phyloP scores from a whole-genome alignment of 1,140 invertebrate species.

The Lordiphosa stackelbergi region DNA sequence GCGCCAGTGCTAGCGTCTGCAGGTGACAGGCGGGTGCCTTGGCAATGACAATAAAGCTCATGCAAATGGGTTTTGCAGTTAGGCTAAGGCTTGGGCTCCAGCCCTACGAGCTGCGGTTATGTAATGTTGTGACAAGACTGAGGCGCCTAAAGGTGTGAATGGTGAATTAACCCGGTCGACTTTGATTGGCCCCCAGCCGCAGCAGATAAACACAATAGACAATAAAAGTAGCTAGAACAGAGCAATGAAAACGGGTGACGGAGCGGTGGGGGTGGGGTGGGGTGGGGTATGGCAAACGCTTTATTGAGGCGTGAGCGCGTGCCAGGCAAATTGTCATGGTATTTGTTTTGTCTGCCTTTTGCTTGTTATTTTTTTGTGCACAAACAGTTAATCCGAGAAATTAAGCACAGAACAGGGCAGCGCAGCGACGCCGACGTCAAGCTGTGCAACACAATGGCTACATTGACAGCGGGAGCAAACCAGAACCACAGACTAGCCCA shows the following conservation, averaged over 20 bases:
- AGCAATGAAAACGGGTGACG: neutral
- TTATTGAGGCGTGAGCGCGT: constrained; percentile 25
- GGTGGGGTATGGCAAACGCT: no score
- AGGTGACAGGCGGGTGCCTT: constrained; percentile 54
- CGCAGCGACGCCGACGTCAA: constrained; percentile 34
- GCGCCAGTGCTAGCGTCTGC: constrained; percentile 20
- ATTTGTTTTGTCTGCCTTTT: constrained; percentile 23
- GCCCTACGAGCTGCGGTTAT: constrained; percentile 37
- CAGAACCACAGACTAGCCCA: neutral
- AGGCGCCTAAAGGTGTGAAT: constrained; percentile 34
- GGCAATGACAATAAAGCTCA: constrained; percentile 54
- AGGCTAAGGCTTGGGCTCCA: constrained; percentile 24
- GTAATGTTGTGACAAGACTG: constrained; percentile 39
- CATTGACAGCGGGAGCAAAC: constrained; percentile 25
- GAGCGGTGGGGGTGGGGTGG: constrained; percentile 5
- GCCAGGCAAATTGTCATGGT: constrained; percentile 16
- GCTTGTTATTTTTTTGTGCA: constrained; percentile 21
- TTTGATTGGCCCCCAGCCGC: constrained; percentile 3
- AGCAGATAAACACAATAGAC: constrained; percentile 25
- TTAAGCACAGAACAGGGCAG: constrained; percentile 48
- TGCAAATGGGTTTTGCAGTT: constrained; percentile 53
- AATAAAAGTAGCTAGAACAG: constrained; percentile 16
- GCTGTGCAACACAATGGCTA: constrained; percentile 51
- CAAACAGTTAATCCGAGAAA: constrained; percentile 64
- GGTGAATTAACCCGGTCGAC: constrained; percentile 28